Conservation (phyloP, 2,113 vertebrate genomes). For the Sapayoa aenigma region DNA sequence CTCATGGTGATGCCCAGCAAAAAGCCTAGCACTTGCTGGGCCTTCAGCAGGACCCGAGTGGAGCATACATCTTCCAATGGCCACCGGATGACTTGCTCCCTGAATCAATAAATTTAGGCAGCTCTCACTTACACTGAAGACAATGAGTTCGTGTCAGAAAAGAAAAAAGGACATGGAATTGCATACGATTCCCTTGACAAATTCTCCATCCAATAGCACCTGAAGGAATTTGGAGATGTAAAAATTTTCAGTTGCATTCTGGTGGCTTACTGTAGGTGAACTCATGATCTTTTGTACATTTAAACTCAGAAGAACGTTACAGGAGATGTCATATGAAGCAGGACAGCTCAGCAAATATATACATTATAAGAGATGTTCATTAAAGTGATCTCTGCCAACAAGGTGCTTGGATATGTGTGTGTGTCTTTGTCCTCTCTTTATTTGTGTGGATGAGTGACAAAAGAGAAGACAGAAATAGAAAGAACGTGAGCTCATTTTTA, state of each 20-base stretch:
- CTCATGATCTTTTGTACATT: not conserved
- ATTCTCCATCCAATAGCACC: not conserved
- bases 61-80: not conserved
- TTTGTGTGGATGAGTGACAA: not conserved
- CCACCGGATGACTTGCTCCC: not conserved
- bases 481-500: not conserved
- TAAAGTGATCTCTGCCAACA: not conserved
- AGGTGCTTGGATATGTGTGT: not conserved
- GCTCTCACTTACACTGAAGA: not conserved
- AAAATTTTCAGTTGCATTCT: not conserved
- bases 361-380: not conserved
- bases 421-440: not conserved
- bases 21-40: not conserved
- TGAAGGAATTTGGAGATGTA: not conserved
- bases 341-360: not conserved
- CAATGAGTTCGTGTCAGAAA: not conserved
- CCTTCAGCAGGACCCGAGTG: fast-evolving
- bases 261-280: not conserved
- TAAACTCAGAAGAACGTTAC: not conserved
- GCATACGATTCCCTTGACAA: not conserved
- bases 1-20: not conserved
- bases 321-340: not conserved
- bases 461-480: not conserved
- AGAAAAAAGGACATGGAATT: not conserved
- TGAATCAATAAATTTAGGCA: not conserved